Percentiles rank a stretch among this genome's conserved stretches.
Conservation (phyloP, 2,797 vertebrate genomes). For the Perdix hodgsoniae region DNA sequence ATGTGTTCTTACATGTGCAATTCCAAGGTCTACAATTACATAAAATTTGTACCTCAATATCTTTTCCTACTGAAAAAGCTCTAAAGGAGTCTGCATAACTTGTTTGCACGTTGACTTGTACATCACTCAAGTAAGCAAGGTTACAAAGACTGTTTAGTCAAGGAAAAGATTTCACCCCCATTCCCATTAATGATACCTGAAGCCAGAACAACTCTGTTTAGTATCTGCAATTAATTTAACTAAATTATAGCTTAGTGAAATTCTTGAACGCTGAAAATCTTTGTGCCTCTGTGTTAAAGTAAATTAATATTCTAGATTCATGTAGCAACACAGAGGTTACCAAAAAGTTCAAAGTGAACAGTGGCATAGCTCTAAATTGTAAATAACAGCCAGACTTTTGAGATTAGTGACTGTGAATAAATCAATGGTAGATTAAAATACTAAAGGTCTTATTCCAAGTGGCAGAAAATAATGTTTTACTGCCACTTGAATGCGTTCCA, state of each 20-base stretch:
- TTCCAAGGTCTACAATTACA: not conserved
- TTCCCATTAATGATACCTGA: not conserved
- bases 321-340: not conserved
- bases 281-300: not conserved
- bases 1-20: not conserved
- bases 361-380: not conserved
- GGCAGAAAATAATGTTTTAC: constrained; percentile 3
- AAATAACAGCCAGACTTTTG: constrained; percentile 24
- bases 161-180: not conserved
- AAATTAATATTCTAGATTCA: not conserved
- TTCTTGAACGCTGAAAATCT: not conserved
- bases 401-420: constrained; percentile 25
- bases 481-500: not conserved
- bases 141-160: not conserved
- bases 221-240: not conserved
- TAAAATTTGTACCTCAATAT: not conserved
- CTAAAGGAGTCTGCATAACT: not conserved
- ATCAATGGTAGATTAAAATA: constrained; percentile 13
- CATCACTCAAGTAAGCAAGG: not conserved
- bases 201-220: not conserved
- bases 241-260: not conserved
- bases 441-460: not conserved
- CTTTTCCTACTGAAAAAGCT: not conserved
- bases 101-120: not conserved
- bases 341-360: not conserved